Base-by-base conservation (phyloP, 2,888 invertebrate genomes). In the Philereme vetulata region DNA sequence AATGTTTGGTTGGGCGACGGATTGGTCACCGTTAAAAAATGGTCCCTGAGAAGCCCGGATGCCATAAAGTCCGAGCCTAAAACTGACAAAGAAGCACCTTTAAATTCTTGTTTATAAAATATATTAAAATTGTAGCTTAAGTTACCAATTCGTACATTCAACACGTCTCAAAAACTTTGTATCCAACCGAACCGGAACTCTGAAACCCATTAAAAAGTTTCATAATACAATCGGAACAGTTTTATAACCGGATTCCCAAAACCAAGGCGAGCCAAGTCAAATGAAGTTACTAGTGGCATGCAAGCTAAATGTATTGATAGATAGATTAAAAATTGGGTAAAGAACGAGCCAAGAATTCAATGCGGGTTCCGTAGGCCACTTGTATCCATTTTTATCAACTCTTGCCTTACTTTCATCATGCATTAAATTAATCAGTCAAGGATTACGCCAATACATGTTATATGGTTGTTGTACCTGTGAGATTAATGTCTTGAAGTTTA, bases 241-340 rank as follows among this genome's bases (percentile, higher is more conserved):
- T 64, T 64, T 57, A 43, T 56, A 58, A 64, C 44, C 46, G 61
- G 45, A 57, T 55, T 11, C 8, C 51, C 32, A 35, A 33, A 54
- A 53, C 8, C 43, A 48, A 33, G 33, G 45, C 48, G 57, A 51
- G 44, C 56, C 51, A 40, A 38, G 38, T 55, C 58, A 61, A 67
- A 65, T 67, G 62, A 57, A 65, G 60, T 63, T 62, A 60, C 63
- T 59, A 63, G 59, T 55, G 46, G 52, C 60, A 42, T 35, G 35
- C 57, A 33, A n/a, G 4, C 54, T 42, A 46, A 55, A 55, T 54
- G 46, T 51, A 48, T 43, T 8, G 47, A 47, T 40, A 49, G 8
- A 52, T 38, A 44, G 11, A 51, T 45, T 46, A 45, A 44, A 51
- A 51, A 32, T 10, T 46, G 51, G 43, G 21, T 21, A 21, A 21